Evolutionary conservation across 2,888 invertebrate genomes (phyloP).

Genomic region (Oscheius onirici): DNA sequence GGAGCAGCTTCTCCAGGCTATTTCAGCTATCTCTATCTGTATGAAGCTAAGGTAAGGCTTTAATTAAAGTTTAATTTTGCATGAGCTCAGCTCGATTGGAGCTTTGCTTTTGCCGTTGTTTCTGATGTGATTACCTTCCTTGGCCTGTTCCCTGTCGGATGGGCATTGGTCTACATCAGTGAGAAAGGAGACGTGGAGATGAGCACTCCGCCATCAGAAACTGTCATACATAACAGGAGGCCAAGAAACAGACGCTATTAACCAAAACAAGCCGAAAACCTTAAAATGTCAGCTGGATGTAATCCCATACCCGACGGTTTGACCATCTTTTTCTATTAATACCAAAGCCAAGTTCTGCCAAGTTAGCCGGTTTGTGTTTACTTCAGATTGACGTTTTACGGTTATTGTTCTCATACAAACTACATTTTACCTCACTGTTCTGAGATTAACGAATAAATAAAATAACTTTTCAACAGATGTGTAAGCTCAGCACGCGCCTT

Average conservation of each 20-base stretch:
- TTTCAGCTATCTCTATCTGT: neutral
- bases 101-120: constrained; percentile 10
- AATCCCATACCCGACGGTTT: too few relatives aligned
- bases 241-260: constrained; percentile 1
- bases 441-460: too few relatives aligned
- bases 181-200: constrained; percentile 8
- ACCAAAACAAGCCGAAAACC: too few relatives aligned
- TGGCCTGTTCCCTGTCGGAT: constrained; percentile 5
- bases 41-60: neutral
- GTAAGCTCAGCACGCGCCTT: too few relatives aligned
- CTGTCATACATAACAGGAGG: neutral
- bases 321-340: too few relatives aligned
- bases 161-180: constrained; percentile 12
- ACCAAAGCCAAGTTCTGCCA: too few relatives aligned
- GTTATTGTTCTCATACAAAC: too few relatives aligned
- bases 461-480: too few relatives aligned
- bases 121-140: neutral
- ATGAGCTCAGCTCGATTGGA: constrained; percentile 6
- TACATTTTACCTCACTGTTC: too few relatives aligned
- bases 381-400: too few relatives aligned
- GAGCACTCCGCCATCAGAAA: neutral
- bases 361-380: too few relatives aligned
- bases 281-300: too few relatives aligned
- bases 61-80: neutral
- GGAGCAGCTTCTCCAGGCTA: neutral